These are phyloP conservation scores for Xanthorhoe designata DNA, from an alignment of 2,888 invertebrate species.

Conservation along the genomic window DNA sequence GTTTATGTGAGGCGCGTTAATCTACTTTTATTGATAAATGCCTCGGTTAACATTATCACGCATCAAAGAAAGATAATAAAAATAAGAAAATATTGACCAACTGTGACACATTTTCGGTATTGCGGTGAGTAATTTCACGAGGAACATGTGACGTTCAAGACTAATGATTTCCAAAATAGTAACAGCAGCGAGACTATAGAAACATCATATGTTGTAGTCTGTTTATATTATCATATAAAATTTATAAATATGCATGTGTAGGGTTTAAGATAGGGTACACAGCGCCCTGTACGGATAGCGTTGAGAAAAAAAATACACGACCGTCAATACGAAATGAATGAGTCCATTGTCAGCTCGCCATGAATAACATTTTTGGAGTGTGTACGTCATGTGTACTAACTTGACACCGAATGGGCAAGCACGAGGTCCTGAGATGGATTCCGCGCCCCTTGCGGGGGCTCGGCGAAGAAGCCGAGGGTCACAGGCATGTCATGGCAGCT, in stretches of 20 bases:
- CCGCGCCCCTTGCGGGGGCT: constrained; percentile 27
- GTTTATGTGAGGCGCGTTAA: constrained; percentile 62
- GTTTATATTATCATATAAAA: constrained; percentile 53
- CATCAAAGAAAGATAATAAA: constrained; percentile 80
- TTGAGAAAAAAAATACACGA: constrained; percentile 40
- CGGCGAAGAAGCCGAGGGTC: constrained; percentile 62
- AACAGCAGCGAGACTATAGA: constrained; percentile 57
- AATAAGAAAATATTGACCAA: constrained; percentile 72
- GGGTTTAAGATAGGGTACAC: constrained; percentile 17
- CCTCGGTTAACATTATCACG: constrained; percentile 62
- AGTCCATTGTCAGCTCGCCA: constrained; percentile 47
- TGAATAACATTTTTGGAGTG: constrained; percentile 45
- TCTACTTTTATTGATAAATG: constrained; percentile 70
- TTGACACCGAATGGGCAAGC: constrained; percentile 33
- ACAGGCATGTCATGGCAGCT: constrained; percentile 62
- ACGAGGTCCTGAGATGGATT: constrained; percentile 40
- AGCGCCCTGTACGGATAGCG: constrained; percentile 23
- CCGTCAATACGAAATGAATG: constrained; percentile 46
- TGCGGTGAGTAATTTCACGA: constrained; percentile 70
- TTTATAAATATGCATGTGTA: constrained; percentile 53
- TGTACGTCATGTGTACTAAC: constrained; percentile 40
- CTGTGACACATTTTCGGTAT: constrained; percentile 71
- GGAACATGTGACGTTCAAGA: constrained; percentile 59
- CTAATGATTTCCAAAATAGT: constrained; percentile 75
- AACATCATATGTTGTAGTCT: constrained; percentile 57